Evolutionary conservation across 1,140 invertebrate species (phyloP).

Genomic region (Solenopsis fugax): DNA sequence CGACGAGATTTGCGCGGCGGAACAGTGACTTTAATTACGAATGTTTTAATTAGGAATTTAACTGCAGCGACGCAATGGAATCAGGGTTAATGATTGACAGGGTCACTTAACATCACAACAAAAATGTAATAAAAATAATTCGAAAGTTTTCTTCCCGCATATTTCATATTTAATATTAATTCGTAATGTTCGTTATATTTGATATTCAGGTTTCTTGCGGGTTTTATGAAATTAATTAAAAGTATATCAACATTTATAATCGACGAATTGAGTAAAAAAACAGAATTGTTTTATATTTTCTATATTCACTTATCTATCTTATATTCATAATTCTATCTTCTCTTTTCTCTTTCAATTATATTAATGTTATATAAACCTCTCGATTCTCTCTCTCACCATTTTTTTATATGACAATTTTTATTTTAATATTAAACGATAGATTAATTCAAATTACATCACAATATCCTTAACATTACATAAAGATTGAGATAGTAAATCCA

Average conservation of each 20-base stretch:
- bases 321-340: too few species aligned
- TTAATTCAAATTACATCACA: background rate
- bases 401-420: background rate
- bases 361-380: background rate
- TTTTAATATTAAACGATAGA: background rate
- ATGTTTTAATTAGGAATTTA: conserved; percentile 65
- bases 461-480: background rate
- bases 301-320: too few species aligned
- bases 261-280: background rate
- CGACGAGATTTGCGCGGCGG: conserved; percentile 49
- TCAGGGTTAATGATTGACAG: conserved; percentile 52
- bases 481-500: background rate
- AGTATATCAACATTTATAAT: conserved; percentile 1
- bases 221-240: background rate
- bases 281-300: background rate
- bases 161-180: conserved; percentile 1
- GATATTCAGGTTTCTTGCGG: background rate
- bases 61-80: conserved; percentile 14
- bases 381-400: background rate
- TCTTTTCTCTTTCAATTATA: background rate
- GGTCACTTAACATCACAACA: background rate
- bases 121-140: conserved; percentile 20
- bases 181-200: too few species aligned
- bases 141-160: background rate
- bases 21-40: conserved; percentile 61